phyloP scores from a whole-genome alignment of 2,113 vertebrate genomes.

The Hypanus sabinus region DNA sequence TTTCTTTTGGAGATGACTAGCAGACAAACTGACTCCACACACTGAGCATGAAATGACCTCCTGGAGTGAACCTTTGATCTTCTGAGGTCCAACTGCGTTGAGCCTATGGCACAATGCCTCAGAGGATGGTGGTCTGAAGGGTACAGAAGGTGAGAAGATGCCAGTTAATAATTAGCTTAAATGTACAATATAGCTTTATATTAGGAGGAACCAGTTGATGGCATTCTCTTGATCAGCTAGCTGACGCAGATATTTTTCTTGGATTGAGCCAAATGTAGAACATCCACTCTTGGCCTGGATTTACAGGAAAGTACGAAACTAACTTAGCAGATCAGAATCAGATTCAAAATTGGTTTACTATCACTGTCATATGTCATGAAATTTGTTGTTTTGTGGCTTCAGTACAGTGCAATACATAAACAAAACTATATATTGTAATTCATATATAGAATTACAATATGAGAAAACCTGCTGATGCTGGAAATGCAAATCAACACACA shows the following conservation, averaged over 20 bases:
- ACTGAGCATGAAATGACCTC: constrained; percentile 34
- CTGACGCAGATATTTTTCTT: not conserved
- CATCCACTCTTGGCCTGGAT: not conserved
- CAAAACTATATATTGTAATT: too few relatives aligned
- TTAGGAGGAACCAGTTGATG: not conserved
- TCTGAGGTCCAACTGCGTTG: not conserved
- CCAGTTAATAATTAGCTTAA: constrained; percentile 15
- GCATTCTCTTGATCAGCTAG: not conserved
- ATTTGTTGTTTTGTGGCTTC: too few relatives aligned
- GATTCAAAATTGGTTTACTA: too few relatives aligned
- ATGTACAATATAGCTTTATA: not conserved
- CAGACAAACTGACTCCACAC: constrained; percentile 28
- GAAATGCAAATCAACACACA: too few relatives aligned
- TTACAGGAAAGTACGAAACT: not conserved
- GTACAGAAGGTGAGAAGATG: not conserved
- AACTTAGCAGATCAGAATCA: too few relatives aligned
- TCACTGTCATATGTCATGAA: too few relatives aligned
- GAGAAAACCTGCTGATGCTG: too few relatives aligned
- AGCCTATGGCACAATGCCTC: not conserved
- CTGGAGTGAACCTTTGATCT: constrained; percentile 23
- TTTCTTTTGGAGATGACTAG: not conserved
- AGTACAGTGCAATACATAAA: too few relatives aligned
- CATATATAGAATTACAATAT: too few relatives aligned
- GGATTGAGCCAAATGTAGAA: not conserved
- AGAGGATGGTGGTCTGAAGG: constrained; percentile 20